Evolutionary conservation across 2,888 invertebrate species (phyloP), one percentile per base, ranked within the genome.

Genomic region (Drosophila formosana): DNA sequence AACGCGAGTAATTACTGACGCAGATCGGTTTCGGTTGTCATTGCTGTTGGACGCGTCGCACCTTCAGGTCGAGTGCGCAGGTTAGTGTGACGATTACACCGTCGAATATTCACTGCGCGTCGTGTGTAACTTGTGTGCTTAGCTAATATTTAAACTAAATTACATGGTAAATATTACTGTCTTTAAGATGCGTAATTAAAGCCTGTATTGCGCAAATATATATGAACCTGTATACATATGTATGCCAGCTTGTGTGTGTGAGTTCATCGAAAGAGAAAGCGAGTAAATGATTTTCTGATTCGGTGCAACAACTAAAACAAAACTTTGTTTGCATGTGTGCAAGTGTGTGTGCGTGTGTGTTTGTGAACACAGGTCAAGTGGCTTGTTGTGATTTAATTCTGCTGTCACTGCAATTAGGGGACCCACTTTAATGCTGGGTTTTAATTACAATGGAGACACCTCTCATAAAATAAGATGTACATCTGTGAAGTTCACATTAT

Each of bases 1-100:
- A 55, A 32, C 50, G 49, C 13, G 26, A 11, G 41, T 72, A 55
- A 51, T 69, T 65, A 69, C 64, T 65, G 28, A 49, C 65, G 51
- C 73, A 82, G 86, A 82, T 85, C 86, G 75, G 65, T 78, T 60
- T 52, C 47, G 63, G 56, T 66, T 74, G 63, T 49, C 74, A 63
- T 58, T 67, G 62, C 46, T 63, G 74, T 58, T 67, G 46, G 67
- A 55, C 72, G 67, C 78, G 52, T 56, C 50, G 73, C 76, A 57
- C 45, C 41, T 76, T 50, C 13, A 62, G 51, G 64, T 13, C 50
- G 51, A 34, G 49, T 60, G 52, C 65, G 30, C 62, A 49, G 65
- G 73, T 69, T 73, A 60, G 65, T 73, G 34, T 73, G 34, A 58
- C 58, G 72, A 55, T 72, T 47, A 53, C 53, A 7, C 37, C 37